These are phyloP conservation scores for Eulemur mongoz DNA, from an alignment of 2,797 vertebrate species.

Conservation along the genomic window DNA sequence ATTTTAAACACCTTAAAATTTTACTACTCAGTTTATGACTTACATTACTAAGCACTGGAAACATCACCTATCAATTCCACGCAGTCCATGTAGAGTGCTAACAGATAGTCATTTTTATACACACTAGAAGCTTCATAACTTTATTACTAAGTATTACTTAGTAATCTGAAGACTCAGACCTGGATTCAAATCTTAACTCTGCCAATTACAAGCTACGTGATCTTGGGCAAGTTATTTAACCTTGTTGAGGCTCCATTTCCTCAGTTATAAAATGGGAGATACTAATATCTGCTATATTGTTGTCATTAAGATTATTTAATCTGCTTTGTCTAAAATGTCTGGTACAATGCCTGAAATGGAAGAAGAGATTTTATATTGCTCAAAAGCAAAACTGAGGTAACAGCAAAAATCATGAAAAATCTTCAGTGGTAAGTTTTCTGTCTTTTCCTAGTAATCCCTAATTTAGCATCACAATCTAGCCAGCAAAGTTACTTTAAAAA, in stretches of 20 bases:
- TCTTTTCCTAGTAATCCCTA: neutral
- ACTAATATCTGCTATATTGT: neutral
- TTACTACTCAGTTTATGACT: neutral
- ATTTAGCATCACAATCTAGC: neutral
- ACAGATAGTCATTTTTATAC: neutral
- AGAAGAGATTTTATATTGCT: neutral
- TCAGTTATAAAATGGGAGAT: neutral
- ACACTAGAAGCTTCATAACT: neutral
- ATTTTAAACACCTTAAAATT: slow-evolving; percentile 8
- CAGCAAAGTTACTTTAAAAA: neutral
- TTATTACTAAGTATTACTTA: neutral
- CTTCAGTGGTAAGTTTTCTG: neutral
- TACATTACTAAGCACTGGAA: neutral
- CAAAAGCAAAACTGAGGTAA: neutral
- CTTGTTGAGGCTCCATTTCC: neutral
- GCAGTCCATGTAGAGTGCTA: neutral
- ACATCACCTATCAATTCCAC: neutral
- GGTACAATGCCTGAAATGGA: neutral
- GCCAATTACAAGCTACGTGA: neutral
- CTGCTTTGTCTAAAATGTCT: neutral
- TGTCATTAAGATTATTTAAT: neutral
- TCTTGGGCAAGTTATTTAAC: neutral
- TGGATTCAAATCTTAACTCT: neutral
- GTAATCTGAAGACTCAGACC: neutral
- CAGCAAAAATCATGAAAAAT: neutral